Evolutionary conservation across 2,113 vertebrate species (phyloP).

Genomic region (Apus apus): DNA sequence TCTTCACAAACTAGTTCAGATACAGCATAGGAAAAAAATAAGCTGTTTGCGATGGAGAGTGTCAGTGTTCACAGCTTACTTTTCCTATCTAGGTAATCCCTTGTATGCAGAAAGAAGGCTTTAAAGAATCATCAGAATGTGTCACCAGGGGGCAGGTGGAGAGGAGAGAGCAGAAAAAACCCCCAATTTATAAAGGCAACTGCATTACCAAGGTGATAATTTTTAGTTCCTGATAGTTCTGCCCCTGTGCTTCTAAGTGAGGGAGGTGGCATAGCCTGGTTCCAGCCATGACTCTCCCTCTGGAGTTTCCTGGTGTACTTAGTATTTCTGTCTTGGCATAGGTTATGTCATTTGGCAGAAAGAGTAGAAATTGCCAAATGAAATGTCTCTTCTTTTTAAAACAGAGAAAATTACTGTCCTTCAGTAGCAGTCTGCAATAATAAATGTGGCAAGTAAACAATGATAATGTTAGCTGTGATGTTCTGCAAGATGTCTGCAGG

Average conservation of each 20-base stretch:
- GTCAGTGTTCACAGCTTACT: not conserved
- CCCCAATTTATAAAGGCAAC: not conserved
- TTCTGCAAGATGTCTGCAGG: constrained; percentile 2
- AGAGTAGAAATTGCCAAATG: not conserved
- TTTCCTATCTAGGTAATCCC: not conserved
- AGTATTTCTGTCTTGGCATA: not conserved
- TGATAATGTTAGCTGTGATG: not conserved
- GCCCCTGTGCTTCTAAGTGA: not conserved
- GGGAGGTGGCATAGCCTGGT: not conserved
- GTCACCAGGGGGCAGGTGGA: too few relatives aligned
- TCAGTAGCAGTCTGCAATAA: not conserved
- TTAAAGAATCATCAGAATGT: not conserved
- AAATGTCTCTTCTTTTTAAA: not conserved
- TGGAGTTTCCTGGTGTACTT: not conserved
- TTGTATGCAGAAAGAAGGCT: not conserved
- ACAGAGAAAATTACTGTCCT: not conserved
- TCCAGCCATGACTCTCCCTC: not conserved
- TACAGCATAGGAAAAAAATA: not conserved
- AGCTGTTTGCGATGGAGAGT: not conserved
- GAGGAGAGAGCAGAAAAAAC: too few relatives aligned
- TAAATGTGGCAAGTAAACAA: not conserved
- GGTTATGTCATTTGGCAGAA: not conserved
- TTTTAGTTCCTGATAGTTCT: not conserved
- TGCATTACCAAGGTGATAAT: not conserved
- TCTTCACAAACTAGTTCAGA: not conserved